These are phyloP conservation scores for Hoplodrina ambigua DNA, from an alignment of 2,888 invertebrate species.

Conservation along the genomic window DNA sequence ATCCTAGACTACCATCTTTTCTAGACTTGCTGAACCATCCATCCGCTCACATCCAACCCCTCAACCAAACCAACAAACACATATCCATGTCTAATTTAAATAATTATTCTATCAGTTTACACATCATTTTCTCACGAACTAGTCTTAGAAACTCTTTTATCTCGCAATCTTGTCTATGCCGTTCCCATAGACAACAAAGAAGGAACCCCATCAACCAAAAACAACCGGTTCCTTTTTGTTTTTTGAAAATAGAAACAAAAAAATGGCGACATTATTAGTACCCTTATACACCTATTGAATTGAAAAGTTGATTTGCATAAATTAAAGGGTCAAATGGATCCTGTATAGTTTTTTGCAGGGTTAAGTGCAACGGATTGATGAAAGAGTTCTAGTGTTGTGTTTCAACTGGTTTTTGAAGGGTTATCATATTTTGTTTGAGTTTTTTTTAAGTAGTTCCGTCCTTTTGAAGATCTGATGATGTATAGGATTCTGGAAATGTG, in stretches of 20 bases:
- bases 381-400: slow-evolving; percentile 64
- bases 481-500: slow-evolving; percentile 18
- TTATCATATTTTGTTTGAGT: slow-evolving; percentile 58
- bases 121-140: slow-evolving; percentile 67
- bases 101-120: slow-evolving; percentile 60
- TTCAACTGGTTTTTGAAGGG: slow-evolving; percentile 65
- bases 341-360: slow-evolving; percentile 60
- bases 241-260: slow-evolving; percentile 65
- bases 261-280: slow-evolving; percentile 65
- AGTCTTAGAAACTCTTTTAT: slow-evolving; percentile 62
- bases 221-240: slow-evolving; percentile 65
- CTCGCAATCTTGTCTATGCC: slow-evolving; percentile 64
- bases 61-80: slow-evolving; percentile 36
- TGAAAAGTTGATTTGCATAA: slow-evolving; percentile 62
- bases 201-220: slow-evolving; percentile 51
- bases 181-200: slow-evolving; percentile 63
- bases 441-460: slow-evolving; percentile 43
- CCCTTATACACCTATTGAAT: slow-evolving; percentile 62
- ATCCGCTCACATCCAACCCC: slow-evolving; percentile 28
- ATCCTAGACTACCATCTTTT: neutral
- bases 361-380: slow-evolving; percentile 64
- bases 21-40: slow-evolving; percentile 27
- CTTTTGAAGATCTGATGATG: slow-evolving; percentile 10
- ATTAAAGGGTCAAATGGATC: slow-evolving; percentile 64
- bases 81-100: slow-evolving; percentile 61